Conservation (phyloP, 2,888 invertebrate species). For the Terebella lapidaria region DNA sequence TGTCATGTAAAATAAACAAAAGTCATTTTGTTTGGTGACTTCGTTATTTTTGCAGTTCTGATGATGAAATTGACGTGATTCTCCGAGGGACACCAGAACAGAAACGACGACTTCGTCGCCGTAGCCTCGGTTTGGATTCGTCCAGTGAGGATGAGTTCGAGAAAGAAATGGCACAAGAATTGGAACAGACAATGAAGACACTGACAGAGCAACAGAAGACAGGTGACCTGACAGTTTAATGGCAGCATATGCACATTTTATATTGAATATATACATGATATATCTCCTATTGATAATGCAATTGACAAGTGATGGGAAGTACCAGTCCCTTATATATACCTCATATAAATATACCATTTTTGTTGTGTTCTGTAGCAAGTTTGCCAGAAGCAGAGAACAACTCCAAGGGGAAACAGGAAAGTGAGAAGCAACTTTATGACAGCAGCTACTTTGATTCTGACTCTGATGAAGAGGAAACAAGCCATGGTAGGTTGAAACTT, state of each 20-base stretch:
- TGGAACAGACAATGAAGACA: conserved; percentile 34
- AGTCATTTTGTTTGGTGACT: too few species aligned
- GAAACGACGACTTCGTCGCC: conserved; percentile 29
- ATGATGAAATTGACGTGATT: conserved; percentile 46
- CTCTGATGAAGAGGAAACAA: conserved; percentile 39
- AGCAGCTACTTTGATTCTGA: conserved; percentile 43
- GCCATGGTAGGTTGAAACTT: too few species aligned
- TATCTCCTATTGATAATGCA: too few species aligned
- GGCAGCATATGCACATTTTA: too few species aligned
- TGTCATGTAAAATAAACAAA: too few species aligned
- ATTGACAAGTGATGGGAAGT: too few species aligned
- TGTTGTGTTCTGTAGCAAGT: neutral
- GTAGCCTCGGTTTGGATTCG: conserved; percentile 14
- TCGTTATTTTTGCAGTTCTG: conserved; percentile 35
- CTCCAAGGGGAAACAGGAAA: neutral
- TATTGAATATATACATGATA: too few species aligned
- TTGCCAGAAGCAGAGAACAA: neutral
- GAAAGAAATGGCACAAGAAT: conserved; percentile 47
- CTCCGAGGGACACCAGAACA: conserved; percentile 43
- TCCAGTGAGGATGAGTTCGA: conserved; percentile 51
- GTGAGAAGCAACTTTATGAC: conserved; percentile 30
- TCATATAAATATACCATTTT: too few species aligned
- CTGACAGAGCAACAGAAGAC: conserved; percentile 25
- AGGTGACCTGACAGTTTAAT: neutral
- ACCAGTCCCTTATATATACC: too few species aligned